Evolutionary conservation across 2,113 vertebrate genomes (phyloP).

Genomic region (Sinosuthora webbiana): DNA sequence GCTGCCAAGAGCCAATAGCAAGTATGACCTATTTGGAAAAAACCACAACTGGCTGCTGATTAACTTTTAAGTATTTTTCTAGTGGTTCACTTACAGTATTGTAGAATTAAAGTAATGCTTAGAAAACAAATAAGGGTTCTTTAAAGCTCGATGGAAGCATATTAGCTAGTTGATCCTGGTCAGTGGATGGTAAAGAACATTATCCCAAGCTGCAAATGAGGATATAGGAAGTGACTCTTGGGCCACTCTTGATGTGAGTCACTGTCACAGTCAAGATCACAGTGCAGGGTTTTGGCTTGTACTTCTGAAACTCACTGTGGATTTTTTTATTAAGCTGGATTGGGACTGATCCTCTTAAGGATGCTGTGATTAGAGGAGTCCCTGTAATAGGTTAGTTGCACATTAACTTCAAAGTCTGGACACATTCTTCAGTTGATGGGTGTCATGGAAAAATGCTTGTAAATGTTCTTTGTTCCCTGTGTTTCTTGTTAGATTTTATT

Average conservation of each 20-base stretch:
- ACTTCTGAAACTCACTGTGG: not conserved
- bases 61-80: not conserved
- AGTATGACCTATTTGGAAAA: not conserved
- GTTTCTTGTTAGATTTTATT: not conserved
- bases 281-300: not conserved
- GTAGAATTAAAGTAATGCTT: slow-evolving; percentile 7
- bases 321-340: not conserved
- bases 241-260: not conserved
- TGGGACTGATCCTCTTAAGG: not conserved
- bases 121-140: not conserved
- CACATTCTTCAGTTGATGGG: not conserved
- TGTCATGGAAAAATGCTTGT: not conserved
- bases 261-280: not conserved
- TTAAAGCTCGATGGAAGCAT: not conserved
- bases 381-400: not conserved
- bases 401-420: not conserved
- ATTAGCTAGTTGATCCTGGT: not conserved
- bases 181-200: not conserved
- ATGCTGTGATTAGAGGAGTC: not conserved
- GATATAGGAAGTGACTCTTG: not conserved
- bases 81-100: not conserved
- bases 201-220: not conserved
- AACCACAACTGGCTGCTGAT: not conserved
- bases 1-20: not conserved
- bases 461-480: not conserved